A percentile compares a stretch with the other conserved stretches of the same genome.
Conservation (phyloP, 1,140 invertebrate genomes). For the Drosophila yakuba region DNA sequence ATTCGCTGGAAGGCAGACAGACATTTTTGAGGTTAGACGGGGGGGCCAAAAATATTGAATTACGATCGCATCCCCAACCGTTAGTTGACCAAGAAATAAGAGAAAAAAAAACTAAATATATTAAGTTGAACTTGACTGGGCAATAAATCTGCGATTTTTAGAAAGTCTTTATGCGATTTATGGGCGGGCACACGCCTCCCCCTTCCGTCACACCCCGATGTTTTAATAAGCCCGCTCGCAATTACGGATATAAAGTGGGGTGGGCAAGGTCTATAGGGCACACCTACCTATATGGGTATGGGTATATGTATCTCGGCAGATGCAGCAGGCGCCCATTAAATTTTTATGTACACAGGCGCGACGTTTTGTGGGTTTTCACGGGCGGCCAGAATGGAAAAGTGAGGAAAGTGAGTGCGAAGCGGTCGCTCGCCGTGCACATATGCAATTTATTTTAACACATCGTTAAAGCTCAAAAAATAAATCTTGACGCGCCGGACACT, state of each 20-base stretch:
- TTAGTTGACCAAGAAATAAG: constrained; percentile 36
- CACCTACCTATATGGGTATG: background rate
- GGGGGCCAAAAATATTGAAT: constrained; percentile 55
- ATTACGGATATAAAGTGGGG: constrained; percentile 40
- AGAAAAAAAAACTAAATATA: background rate
- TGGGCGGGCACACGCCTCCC: constrained; percentile 29
- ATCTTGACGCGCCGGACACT: constrained; percentile 81
- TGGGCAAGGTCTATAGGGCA: background rate
- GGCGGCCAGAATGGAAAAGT: background rate
- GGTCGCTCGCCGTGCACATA: constrained; percentile 43
- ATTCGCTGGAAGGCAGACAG: constrained; percentile 73
- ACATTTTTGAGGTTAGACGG: constrained; percentile 66
- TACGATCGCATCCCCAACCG: constrained; percentile 51
- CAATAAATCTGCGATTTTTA: constrained; percentile 70
- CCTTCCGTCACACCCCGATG: constrained; percentile 37
- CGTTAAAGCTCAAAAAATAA: constrained; percentile 82
- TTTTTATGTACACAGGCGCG: constrained; percentile 78
- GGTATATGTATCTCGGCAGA: constrained; percentile 6
- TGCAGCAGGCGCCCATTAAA: constrained; percentile 56
- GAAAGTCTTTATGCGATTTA: constrained; percentile 69
- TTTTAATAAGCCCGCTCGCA: constrained; percentile 74
- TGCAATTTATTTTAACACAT: constrained; percentile 84
- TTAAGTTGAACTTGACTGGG: constrained; percentile 39
- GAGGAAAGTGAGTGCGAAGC: constrained; percentile 6
- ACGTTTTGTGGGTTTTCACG: constrained; percentile 76